Percentiles rank a stretch among this genome's conserved stretches.
Conservation (phyloP, 1,140 invertebrate species). For the Drosophila kohkoa region DNA sequence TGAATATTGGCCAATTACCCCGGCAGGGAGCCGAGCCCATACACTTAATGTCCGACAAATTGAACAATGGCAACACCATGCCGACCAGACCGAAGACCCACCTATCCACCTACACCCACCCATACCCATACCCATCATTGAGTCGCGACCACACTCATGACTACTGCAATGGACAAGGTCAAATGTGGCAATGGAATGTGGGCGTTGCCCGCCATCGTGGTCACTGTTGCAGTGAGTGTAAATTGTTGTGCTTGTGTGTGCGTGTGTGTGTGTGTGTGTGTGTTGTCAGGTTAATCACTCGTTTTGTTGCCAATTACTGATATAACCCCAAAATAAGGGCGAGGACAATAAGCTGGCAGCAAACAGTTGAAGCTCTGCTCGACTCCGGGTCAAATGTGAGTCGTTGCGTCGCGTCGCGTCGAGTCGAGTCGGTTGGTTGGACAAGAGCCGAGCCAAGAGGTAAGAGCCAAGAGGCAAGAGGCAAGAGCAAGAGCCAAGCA, state of each 20-base stretch:
- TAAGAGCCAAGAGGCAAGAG: too few relatives aligned
- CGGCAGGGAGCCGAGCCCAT: background rate
- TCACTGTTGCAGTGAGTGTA: conserved; percentile 28
- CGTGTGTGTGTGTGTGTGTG: conserved; percentile 51
- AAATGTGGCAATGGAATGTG: conserved; percentile 41
- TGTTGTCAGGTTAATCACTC: conserved; percentile 79
- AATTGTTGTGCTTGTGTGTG: conserved; percentile 37
- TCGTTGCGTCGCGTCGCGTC: too few relatives aligned
- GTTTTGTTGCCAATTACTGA: conserved; percentile 79
- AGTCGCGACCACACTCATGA: background rate
- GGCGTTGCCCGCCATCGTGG: conserved; percentile 32
- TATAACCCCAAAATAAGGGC: conserved; percentile 67
- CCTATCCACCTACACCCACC: background rate
- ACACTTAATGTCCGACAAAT: background rate
- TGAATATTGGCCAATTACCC: conserved; percentile 1
- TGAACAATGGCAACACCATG: background rate
- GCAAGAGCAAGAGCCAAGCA: background rate
- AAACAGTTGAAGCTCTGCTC: background rate
- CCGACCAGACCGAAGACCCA: background rate
- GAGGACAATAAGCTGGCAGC: conserved; percentile 52
- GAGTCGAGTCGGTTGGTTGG: conserved; percentile 7
- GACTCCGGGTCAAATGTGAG: too few relatives aligned
- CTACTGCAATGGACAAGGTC: conserved; percentile 54
- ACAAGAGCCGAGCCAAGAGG: background rate
- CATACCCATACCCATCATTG: too few relatives aligned